phyloP scores from a whole-genome alignment of 2,113 vertebrate genomes.

The Circaetus cinerascens region DNA sequence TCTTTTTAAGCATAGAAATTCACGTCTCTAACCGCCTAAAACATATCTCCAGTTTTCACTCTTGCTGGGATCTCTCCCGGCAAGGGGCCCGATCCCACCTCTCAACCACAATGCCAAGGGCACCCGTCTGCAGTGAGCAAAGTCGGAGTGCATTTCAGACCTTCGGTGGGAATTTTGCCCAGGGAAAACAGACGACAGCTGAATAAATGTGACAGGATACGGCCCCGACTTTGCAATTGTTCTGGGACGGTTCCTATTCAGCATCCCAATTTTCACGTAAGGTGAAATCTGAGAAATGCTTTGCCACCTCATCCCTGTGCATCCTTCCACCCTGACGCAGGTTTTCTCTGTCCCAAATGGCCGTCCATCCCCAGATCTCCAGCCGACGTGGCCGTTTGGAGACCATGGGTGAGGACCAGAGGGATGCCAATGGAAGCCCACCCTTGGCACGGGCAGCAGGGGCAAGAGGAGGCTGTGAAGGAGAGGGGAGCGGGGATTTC shows the following conservation, averaged over 20 bases:
- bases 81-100: neutral
- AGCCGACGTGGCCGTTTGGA: neutral
- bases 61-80: neutral
- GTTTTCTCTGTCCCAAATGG: neutral
- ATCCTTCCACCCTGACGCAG: neutral
- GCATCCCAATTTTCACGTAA: neutral
- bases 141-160: neutral
- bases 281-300: neutral
- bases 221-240: neutral
- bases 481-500: neutral
- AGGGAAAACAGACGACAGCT: neutral
- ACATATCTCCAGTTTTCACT: neutral
- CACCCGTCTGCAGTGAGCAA: accelerated
- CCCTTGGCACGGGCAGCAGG: accelerated
- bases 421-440: neutral
- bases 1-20: neutral
- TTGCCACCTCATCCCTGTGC: accelerated
- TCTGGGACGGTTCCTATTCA: neutral
- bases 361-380: no score
- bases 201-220: neutral
- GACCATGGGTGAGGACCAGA: neutral
- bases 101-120: neutral
- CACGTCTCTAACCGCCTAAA: constrained; percentile 1
- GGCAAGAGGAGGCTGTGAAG: neutral
- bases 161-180: neutral